Evolutionary conservation across 2,797 vertebrate genomes (phyloP).

Genomic region (Lutjanus argentimaculatus): DNA sequence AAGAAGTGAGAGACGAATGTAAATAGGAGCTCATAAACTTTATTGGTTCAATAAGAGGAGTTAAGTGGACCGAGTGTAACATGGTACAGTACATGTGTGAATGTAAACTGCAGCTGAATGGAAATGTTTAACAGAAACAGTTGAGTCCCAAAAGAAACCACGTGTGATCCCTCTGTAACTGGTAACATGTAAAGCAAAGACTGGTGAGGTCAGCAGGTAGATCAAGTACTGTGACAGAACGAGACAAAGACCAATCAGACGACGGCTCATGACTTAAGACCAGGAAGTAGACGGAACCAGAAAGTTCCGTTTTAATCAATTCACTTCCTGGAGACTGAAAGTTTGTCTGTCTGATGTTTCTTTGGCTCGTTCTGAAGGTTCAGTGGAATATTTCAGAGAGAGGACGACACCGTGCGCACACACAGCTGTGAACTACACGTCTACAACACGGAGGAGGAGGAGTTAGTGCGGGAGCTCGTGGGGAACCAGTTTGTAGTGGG

Average conservation of each 20-base stretch:
- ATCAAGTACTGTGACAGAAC: conserved; percentile 50
- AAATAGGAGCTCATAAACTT: conserved; percentile 31
- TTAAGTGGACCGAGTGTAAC: conserved; percentile 56
- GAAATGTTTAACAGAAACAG: conserved; percentile 57
- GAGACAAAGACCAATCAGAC: conserved; percentile 24
- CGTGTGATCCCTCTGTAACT: conserved; percentile 44
- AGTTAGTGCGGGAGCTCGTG: conserved; percentile 87
- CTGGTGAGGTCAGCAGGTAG: conserved; percentile 55
- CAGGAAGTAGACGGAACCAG: conserved; percentile 17
- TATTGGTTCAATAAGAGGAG: conserved; percentile 65
- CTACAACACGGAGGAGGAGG: not conserved
- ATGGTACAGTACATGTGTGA: conserved; percentile 61
- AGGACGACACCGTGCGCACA: not conserved
- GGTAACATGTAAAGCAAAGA: conserved; percentile 46
- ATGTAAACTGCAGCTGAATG: conserved; percentile 73
- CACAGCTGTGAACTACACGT: not conserved
- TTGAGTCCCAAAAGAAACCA: conserved; percentile 65
- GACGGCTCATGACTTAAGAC: not conserved
- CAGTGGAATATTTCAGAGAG: conserved; percentile 36
- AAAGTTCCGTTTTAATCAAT: not conserved
- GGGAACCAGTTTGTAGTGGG: conserved; percentile 91
- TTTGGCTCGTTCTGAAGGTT: conserved; percentile 6
- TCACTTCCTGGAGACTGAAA: not conserved
- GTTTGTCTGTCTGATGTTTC: not conserved
- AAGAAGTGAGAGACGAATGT: not conserved